Evolutionary conservation across 2,113 vertebrate species (phyloP), one percentile per base, ranked within the genome.

Genomic region (Chunga burmeisteri): DNA sequence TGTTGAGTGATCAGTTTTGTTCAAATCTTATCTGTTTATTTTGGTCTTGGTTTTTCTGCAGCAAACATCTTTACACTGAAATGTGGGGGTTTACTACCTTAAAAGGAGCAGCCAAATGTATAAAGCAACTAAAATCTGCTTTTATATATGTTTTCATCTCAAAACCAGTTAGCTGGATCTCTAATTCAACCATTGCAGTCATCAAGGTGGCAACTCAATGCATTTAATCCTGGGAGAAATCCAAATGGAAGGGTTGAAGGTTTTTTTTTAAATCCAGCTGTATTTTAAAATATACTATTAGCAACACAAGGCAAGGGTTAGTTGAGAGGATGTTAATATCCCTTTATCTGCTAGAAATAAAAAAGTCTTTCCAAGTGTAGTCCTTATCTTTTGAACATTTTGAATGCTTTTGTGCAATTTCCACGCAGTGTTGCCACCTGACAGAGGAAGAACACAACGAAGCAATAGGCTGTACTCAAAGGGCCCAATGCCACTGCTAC

Each of bases 1-100:
- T 78, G 95, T 94, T 97, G 96, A 97, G 88, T 88, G 96, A 96
- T 93, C 49, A 10, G n/a, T 88, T 94, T 95, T 93, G 67, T 93
- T 82, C 85, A 84, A 32, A 58, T 70, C 74, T 82, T 59, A 68
- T 50, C 90, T 97, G 92, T 97, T 97, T 97, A 12, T 91, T 97
- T 97, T 96, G 70, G 53, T 58, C 4, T 7, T 29, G 53, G 40
- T 40, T 91, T 94, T 96, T 93, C 86, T 53, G 42, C 74, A 32
- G 90, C 84, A 97, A 97, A 97, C 44, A 94, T 73, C 86, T 93
- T 88, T 89, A 77, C 81, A 79, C 8, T 77, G 88, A 90, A 87
- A 88, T 46, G 36, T 50, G 72, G 86, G 55, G 67, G 53, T 87
- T 97, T 83, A 21, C 81, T 94, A 40, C 89, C 81, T 92, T 72